Conservation (phyloP, 1,140 invertebrate genomes). For the Pristionchus pacificus region DNA sequence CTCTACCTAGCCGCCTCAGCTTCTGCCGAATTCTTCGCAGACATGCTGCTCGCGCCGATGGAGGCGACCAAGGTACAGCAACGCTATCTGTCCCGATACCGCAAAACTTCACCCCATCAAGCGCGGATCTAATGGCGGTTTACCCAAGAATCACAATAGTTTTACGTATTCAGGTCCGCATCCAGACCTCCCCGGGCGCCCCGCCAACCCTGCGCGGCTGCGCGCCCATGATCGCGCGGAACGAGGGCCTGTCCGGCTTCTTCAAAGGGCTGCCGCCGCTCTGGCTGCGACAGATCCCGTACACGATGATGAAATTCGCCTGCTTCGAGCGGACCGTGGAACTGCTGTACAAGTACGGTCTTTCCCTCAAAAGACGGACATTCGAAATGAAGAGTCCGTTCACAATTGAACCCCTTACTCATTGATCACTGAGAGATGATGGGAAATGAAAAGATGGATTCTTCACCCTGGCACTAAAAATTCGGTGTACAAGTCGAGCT, state of each 20-base stretch:
- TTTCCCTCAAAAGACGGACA: no score
- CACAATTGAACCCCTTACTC: no score
- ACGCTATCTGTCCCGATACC: conserved; percentile 58
- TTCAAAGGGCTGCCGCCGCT: conserved; percentile 75
- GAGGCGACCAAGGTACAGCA: conserved; percentile 78
- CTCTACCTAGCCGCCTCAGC: conserved; percentile 88
- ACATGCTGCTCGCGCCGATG: conserved; percentile 90
- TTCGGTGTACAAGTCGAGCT: no score
- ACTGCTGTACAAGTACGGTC: conserved; percentile 79
- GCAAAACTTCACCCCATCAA: no score
- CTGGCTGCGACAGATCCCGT: conserved; percentile 96
- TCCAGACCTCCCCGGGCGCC: conserved; percentile 91
- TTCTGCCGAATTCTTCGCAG: conserved; percentile 95
- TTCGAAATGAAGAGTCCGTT: no score
- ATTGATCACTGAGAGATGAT: no score
- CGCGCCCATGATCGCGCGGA: conserved; percentile 71
- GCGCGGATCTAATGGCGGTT: no score
- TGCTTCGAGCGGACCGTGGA: conserved; percentile 97
- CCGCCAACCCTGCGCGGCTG: conserved; percentile 79
- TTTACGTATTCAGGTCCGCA: conserved; percentile 84
- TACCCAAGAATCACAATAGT: no score
- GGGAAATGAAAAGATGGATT: no score
- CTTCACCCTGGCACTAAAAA: no score
- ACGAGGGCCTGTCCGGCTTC: conserved; percentile 62
- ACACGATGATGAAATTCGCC: conserved; percentile 99